Percentiles rank a stretch among this genome's conserved stretches.
phyloP scores from a whole-genome alignment of 2,113 vertebrate genomes.

The Chloropsis hardwickii region DNA sequence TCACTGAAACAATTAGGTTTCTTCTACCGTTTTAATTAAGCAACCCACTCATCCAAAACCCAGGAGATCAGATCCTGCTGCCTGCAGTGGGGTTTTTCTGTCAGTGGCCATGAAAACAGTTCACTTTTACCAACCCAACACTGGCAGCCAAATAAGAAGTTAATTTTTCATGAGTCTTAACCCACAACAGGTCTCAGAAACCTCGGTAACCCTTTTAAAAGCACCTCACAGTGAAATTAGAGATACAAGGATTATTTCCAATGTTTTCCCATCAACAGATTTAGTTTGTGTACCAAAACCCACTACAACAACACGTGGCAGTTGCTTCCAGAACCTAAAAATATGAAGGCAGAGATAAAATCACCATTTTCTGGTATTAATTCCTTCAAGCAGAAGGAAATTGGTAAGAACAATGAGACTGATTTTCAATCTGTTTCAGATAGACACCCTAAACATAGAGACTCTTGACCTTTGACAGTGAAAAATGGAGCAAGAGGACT shows the following conservation, averaged over 20 bases:
- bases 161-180: background rate
- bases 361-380: background rate
- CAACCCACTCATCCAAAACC: background rate
- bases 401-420: background rate
- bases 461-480: background rate
- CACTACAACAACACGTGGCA: rapidly evolving
- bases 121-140: background rate
- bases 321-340: background rate
- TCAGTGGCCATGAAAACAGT: background rate
- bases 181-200: background rate
- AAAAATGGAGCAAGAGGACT: background rate
- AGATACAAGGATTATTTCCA: background rate
- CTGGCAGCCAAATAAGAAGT: background rate
- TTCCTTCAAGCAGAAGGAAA: background rate
- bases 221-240: background rate
- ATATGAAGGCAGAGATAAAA: background rate
- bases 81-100: background rate
- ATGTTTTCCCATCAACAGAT: background rate
- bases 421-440: background rate
- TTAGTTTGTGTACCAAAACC: background rate
- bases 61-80: background rate
- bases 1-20: background rate
- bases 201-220: background rate
- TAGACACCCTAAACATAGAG: background rate
- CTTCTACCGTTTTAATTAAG: conserved; percentile 30